Evolutionary conservation across 2,888 invertebrate species (phyloP).

Genomic region (Lithosia quadra): DNA sequence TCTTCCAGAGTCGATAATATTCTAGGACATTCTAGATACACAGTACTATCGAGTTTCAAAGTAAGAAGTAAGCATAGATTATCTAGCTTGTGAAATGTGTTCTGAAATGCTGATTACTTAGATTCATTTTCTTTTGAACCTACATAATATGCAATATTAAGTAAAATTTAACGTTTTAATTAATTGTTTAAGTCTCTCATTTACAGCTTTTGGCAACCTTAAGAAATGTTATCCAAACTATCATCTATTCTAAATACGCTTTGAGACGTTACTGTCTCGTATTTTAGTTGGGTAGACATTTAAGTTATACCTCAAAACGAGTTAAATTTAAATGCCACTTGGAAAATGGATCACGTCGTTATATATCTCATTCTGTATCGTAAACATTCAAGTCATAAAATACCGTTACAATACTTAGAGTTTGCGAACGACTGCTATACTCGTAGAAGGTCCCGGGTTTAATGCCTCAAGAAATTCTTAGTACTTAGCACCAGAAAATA

Average conservation of each 20-base stretch:
- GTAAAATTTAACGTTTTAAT: neutral
- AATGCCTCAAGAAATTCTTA: neutral
- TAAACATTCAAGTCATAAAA: slow-evolving; percentile 18
- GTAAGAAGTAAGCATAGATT: too few relatives aligned
- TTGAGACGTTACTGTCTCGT: neutral
- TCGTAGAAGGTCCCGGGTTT: neutral
- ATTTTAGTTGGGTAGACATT: slow-evolving; percentile 17
- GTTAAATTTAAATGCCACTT: slow-evolving; percentile 36
- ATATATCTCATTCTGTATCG: slow-evolving; percentile 17
- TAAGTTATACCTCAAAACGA: slow-evolving; percentile 22
- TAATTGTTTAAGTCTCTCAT: too few relatives aligned
- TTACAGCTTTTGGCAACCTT: too few relatives aligned
- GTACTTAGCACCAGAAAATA: neutral
- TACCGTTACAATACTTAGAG: neutral
- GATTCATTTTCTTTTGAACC: too few relatives aligned
- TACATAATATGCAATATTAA: too few relatives aligned
- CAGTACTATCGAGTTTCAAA: too few relatives aligned
- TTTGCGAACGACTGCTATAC: too few relatives aligned
- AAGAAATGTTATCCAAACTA: neutral
- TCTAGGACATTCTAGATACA: too few relatives aligned
- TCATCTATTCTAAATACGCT: neutral
- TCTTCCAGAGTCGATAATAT: too few relatives aligned
- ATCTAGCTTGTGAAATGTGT: too few relatives aligned
- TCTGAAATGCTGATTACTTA: too few relatives aligned
- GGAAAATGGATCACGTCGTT: slow-evolving; percentile 35